Percentiles rank a stretch among this genome's conserved stretches.
Evolutionary conservation across 2,797 vertebrate species (phyloP).

Genomic region (Corythornis leucogaster): DNA sequence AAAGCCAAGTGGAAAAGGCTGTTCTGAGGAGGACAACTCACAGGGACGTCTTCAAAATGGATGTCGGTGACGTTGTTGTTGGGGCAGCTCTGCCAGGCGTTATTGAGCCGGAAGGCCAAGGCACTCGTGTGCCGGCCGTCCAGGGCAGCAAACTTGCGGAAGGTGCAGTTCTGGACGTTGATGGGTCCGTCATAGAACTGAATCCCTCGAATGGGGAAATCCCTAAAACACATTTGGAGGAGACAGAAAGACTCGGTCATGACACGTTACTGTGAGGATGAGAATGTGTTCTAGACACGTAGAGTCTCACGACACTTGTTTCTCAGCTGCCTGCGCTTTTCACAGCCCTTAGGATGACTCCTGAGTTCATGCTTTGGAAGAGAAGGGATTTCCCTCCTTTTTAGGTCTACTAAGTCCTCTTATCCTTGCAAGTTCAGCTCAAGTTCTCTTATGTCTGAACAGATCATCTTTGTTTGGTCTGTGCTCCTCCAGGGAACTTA

Average conservation of each 20-base stretch:
- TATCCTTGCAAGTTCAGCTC: slow-evolving; percentile 31
- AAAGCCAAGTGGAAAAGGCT: background rate
- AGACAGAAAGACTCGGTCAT: background rate
- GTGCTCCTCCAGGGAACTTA: slow-evolving; percentile 15
- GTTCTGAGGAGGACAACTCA: slow-evolving; percentile 73
- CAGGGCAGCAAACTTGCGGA: slow-evolving; percentile 90
- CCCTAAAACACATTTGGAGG: slow-evolving; percentile 70
- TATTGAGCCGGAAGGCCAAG: slow-evolving; percentile 95
- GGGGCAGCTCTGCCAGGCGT: slow-evolving; percentile 98
- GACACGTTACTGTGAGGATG: background rate
- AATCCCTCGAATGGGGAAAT: slow-evolving; percentile 94
- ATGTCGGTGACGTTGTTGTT: slow-evolving; percentile 91
- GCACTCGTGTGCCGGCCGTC: slow-evolving; percentile 94
- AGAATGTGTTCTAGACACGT: background rate
- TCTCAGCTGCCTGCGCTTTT: background rate
- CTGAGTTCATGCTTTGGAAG: background rate
- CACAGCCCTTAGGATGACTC: background rate
- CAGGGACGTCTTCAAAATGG: slow-evolving; percentile 90
- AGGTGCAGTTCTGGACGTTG: slow-evolving; percentile 95
- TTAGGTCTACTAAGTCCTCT: background rate
- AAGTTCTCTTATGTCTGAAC: background rate
- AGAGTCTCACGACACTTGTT: background rate
- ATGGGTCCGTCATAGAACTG: slow-evolving; percentile 96
- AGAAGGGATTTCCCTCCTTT: slow-evolving; percentile 7
- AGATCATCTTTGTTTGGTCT: slow-evolving; percentile 38